Base-by-base conservation (phyloP, 2,888 invertebrate genomes). In the Agrochola macilenta region DNA sequence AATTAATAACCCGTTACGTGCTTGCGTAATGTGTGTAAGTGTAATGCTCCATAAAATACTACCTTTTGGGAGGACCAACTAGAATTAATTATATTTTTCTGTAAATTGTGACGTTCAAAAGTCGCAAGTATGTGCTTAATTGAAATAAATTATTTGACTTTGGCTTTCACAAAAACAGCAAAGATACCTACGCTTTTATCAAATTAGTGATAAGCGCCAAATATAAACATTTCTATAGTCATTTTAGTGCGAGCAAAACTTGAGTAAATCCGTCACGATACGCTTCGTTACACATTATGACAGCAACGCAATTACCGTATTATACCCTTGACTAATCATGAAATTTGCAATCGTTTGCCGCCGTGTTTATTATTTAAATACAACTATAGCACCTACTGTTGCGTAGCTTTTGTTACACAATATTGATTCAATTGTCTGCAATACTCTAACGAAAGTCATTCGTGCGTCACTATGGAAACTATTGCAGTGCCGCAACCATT, bases 251-350 rank as follows among this genome's bases (percentile, higher is more conserved):
- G 0, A 0, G 20, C 39, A 30, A 9, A 66, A 76, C 12, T 30
- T 70, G 0, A 17, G 23, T 8, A 43, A 43, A 58, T 49, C 26
- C 5, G 11, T 26, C 23, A 0, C 14, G 52, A 68, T 54, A 78
- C 60, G 71, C 71, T 35, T 57, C 54, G 30, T 23, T 74, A 5
- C 17, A 60, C 30, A 60, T 20, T 54, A 49, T 14, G 26, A 11
- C 61, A 23, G 26, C 23, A 58, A 69, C 1, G 43, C 17, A 68
- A 69, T 46, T 14, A 23, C 1, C 1, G 1, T 14, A 11, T 60
- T 61, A 17, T 11, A 66, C 20, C 63, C 76, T 69, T 81, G 60
- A 82, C 69, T 57, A 73, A 69, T 70, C 30, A 58, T 1, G 9
- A 12, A 68, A 75, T 80, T 80, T 35, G 30, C 46, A 79, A 58